Evolutionary conservation across 2,113 vertebrate genomes (phyloP).

Genomic region (Indicator indicator): DNA sequence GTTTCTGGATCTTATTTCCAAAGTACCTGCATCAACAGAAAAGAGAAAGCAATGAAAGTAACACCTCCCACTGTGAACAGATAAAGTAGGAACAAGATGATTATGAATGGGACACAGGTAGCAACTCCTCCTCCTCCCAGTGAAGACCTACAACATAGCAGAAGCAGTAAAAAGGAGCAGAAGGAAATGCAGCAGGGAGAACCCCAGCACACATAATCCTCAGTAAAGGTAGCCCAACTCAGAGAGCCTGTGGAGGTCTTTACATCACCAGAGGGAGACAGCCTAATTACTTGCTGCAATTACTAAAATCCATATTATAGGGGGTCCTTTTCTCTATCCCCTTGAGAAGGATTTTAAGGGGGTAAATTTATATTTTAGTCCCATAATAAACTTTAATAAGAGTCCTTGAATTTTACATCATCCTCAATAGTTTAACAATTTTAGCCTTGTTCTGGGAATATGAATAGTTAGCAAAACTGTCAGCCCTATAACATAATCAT

Average conservation of each 20-base stretch:
- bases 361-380: background rate
- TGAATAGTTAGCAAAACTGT: background rate
- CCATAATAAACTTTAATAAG: background rate
- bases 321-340: background rate
- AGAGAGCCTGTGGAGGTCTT: background rate
- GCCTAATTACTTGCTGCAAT: background rate
- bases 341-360: background rate
- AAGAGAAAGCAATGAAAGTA: background rate
- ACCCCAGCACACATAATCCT: background rate
- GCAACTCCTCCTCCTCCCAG: background rate
- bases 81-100: background rate
- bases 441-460: slow-evolving; percentile 9
- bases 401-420: slow-evolving; percentile 5
- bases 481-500: background rate
- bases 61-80: background rate
- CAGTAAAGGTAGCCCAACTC: background rate
- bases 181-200: background rate
- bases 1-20: background rate
- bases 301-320: background rate
- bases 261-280: background rate
- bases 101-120: background rate
- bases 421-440: background rate
- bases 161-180: background rate
- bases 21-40: background rate
- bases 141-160: background rate